Evolutionary conservation across 2,888 invertebrate genomes (phyloP).

Genomic region (Drosophila tanythrix): DNA sequence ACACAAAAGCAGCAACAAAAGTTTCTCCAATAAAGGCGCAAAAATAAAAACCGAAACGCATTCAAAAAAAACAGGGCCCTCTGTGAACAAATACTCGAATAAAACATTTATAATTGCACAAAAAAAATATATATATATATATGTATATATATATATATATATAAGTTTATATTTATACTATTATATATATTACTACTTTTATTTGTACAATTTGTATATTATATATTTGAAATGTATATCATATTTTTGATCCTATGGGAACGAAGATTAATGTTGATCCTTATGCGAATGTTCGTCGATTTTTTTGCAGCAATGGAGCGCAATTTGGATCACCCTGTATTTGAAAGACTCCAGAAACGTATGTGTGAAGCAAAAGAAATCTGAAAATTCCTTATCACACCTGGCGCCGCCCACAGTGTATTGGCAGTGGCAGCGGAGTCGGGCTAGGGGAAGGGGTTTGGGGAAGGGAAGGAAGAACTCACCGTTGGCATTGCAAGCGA

Average conservation of each 20-base stretch:
- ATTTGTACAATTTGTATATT: not conserved
- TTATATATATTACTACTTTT: not conserved
- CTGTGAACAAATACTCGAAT: not conserved
- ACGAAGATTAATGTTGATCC: not conserved
- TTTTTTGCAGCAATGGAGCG: not conserved
- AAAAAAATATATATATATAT: not conserved
- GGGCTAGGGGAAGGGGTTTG: not conserved
- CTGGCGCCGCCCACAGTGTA: constrained; percentile 36
- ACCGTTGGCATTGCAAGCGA: constrained; percentile 60
- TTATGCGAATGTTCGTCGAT: not conserved
- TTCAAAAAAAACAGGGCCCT: constrained; percentile 61
- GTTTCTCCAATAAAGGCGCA: constrained; percentile 62
- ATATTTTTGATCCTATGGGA: not conserved
- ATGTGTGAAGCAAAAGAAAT: constrained; percentile 65
- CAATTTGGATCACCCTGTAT: constrained; percentile 53
- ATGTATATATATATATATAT: not conserved
- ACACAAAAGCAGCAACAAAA: constrained; percentile 69
- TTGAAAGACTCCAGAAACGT: constrained; percentile 45
- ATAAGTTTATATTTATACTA: not conserved
- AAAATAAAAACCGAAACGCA: constrained; percentile 61
- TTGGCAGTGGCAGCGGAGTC: constrained; percentile 6
- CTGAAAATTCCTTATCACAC: constrained; percentile 76
- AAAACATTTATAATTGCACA: no score
- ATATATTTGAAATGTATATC: not conserved
- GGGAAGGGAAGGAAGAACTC: constrained; percentile 47